Evolutionary conservation across 2,113 vertebrate species (phyloP).

Genomic region (Pogonocichla stellata): DNA sequence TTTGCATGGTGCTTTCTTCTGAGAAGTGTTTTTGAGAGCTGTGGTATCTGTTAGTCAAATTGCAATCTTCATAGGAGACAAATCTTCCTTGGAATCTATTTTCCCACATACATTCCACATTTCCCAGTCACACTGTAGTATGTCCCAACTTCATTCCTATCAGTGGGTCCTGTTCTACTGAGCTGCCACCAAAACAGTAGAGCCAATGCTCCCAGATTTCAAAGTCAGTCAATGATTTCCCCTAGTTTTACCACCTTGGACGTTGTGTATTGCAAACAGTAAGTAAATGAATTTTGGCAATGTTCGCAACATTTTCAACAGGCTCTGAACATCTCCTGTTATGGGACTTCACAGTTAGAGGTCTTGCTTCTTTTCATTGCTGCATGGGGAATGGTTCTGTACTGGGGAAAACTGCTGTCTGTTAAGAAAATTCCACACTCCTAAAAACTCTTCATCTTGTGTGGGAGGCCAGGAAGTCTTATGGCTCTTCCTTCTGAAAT

Average conservation of each 20-base stretch:
- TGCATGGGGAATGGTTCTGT: neutral
- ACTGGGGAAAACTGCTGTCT: neutral
- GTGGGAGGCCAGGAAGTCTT: neutral
- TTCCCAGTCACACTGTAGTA: neutral
- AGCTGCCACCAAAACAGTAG: neutral
- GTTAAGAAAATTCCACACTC: neutral
- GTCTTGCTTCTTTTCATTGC: neutral
- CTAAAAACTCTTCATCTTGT: neutral
- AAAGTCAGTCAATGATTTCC: neutral
- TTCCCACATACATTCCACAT: neutral
- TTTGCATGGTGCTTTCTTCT: neutral
- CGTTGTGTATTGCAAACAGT: accelerated
- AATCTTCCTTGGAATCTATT: neutral
- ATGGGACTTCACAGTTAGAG: neutral
- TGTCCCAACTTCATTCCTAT: neutral
- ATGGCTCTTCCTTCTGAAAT: neutral
- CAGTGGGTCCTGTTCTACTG: neutral
- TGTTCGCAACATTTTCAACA: neutral
- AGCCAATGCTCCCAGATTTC: neutral
- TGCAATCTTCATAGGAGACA: neutral
- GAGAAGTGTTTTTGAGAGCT: neutral
- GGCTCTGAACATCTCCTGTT: neutral
- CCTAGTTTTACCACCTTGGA: neutral
- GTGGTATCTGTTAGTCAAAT: neutral
- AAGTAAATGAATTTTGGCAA: neutral